Evolutionary conservation across 2,888 invertebrate species (phyloP), one percentile per base, ranked within the genome.

Genomic region (Lithophane ornitopus): DNA sequence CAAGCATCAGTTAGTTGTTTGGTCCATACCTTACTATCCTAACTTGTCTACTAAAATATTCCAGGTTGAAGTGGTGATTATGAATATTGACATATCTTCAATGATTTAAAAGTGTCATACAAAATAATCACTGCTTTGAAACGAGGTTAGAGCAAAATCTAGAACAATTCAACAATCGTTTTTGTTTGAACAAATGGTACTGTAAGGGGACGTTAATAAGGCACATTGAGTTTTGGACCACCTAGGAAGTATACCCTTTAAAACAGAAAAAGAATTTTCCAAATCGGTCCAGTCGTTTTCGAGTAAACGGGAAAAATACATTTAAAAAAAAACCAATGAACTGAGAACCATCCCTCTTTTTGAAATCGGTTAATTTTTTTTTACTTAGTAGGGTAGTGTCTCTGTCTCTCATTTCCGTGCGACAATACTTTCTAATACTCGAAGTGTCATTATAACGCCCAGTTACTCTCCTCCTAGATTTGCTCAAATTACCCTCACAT

Each of bases 111-210:
- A 44, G n/a, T 34, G 19, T 26, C 34, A 19, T 11, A 44, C 7
- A 19, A 26, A 73, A 73, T 74, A 74, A 80, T 80, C 59, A 46
- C 59, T 54, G 65, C 39, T 54, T 54, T 52, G n/a, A 46, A 46
- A 26, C 19, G 39, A 66, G 61, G 41, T 73, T 73, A 66, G 78
- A 49, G 65, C 39, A n/a, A 58, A 63, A 44, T 62, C 39, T 72
- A 44, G 11, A 44, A 34, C 44, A 19, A 65, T 70, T n/a, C 19
- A n/a, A 34, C 34, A 46, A n/a, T 49, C 1, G 16, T 34, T 22
- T 44, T 72, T 34, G 19, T 34, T 69, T 61, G 9, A 59, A 26
- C 14, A 44, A 71, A 44, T 44, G 44, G 34, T 19, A 34, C n/a
- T 9, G 3, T 39, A 26, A 14, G 9, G 34, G 12, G 41, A 28